Evolutionary conservation across 2,113 vertebrate genomes (phyloP), one percentile per base, ranked within the genome.

Genomic region (Isurus oxyrinchus): DNA sequence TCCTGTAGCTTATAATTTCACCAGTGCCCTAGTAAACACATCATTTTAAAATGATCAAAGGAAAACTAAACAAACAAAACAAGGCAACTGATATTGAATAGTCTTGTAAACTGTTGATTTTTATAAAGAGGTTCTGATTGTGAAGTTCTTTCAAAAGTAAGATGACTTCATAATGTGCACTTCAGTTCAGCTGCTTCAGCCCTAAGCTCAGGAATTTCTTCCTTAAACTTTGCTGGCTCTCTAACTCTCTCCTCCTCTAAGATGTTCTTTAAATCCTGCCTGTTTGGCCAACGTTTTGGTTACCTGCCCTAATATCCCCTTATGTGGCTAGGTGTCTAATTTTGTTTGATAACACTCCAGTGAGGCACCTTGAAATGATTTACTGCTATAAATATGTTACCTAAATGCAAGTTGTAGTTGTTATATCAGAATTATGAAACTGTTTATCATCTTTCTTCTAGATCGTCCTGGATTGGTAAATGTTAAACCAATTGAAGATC

Each of bases 391-490:
- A 69, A 69, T 10, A 21, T 40, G 7, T 49, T 21, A 10, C 25
- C 25, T 13, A 44, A 95, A 69, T 95, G 63, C 10, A 66, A 49
- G n/a, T 25, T 72, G 44, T 10, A 23, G 6, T 53, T 44, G 14
- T 63, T 94, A 40, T 23, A 63, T 94, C 61, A 0, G 0, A 5
- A 31, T 49, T 63, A 55, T 40, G 87, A 8, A 88, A 55, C 27
- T 81, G 2, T 90, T n/a, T 16, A 5, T 0, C 2, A 81, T 16
- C 40, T 0, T 1, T 63, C 57, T 40, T 53, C 10, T 97, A 99
- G 99, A 99, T 97, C 99, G 99, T 0, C 99, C 99, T 0, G 99
- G 99, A 94, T 97, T 99, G 97, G 97, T 99, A 97, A 99, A 99
- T 27, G 99, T 99, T 97, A 99, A 99, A 97, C 99, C 99, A 97